Base-by-base conservation (phyloP, 2,888 invertebrate genomes). In the Campopleginae sp. region DNA sequence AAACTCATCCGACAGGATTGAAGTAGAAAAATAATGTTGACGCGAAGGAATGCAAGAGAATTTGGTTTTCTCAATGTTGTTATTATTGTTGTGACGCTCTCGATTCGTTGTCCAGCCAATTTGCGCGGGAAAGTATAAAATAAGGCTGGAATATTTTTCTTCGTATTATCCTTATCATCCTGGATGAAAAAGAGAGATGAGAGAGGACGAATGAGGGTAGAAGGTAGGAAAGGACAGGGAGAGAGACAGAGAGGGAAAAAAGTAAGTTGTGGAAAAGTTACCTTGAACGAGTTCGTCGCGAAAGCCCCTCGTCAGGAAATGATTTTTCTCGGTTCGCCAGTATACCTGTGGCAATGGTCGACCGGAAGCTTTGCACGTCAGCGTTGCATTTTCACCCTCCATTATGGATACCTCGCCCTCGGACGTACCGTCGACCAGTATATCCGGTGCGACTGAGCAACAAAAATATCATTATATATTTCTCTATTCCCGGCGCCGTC, bases 371-470 rank as follows among this genome's bases (percentile, higher is more conserved):
- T 94, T 95, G 93, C 97, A 97, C 87, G 96, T 95, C 68, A 97
- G 94, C 65, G 96, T 96, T 23, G 96, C 96, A 89, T 97, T 96
- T 86, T 96, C 96, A 0, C 97, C 96, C 92, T 97, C 97, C 85
- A 95, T 94, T 14, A 96, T 96, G 31, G 96, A 95, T 78, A 97
- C 94, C 92, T 97, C 97, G 0, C 97, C 96, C 84, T 89, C 91
- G 87, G 97, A 97, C 31, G 97, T 97, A 86, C 97, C 96, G 89
- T 96, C 95, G 91, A 96, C 96, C 79, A 97, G 94, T 90, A 97
- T 97, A 91, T 97, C 97, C 51, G 97, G 97, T 68, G 97, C 97
- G 72, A 97, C 97, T 97, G 95, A 88, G 94, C 23, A 58, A 86
- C 71, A 23, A 66, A 86, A 85, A 76, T 54, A 51, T 70, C 71